Evolutionary conservation across 2,888 invertebrate genomes (phyloP).

Genomic region (Stratiomys singularior): DNA sequence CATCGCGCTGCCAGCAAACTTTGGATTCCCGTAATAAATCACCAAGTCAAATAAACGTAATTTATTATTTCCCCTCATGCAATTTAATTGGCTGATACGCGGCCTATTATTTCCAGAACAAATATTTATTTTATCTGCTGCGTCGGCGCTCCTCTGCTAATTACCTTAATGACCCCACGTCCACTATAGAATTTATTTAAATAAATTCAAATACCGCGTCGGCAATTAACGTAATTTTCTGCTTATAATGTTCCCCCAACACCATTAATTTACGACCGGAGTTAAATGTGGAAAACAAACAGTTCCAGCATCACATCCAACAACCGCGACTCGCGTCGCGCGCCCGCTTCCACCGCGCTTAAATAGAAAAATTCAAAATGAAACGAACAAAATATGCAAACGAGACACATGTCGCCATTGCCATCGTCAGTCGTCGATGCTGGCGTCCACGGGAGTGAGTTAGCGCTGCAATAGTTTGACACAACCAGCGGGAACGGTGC

Average conservation of each 20-base stretch:
- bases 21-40: neutral
- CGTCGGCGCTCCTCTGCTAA: slow-evolving; percentile 22
- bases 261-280: slow-evolving; percentile 36
- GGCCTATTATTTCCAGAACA: slow-evolving; percentile 14
- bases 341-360: neutral
- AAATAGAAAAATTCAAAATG: neutral
- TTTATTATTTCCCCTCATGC: slow-evolving; percentile 23
- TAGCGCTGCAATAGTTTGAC: neutral
- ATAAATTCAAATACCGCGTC: slow-evolving; percentile 34
- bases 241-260: slow-evolving; percentile 13
- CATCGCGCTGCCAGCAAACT: neutral
- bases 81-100: slow-evolving; percentile 24
- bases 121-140: slow-evolving; percentile 17
- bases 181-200: slow-evolving; percentile 31
- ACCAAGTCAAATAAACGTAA: slow-evolving; percentile 8
- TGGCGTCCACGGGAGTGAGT: slow-evolving; percentile 1
- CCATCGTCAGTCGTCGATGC: neutral
- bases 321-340: neutral
- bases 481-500: neutral
- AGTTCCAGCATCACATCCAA: slow-evolving; percentile 13
- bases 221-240: slow-evolving; percentile 32
- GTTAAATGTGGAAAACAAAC: slow-evolving; percentile 34
- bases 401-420: slow-evolving; percentile 26
- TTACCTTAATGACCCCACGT: slow-evolving; percentile 34
- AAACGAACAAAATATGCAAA: slow-evolving; percentile 35